Evolutionary conservation across 2,113 vertebrate genomes (phyloP).

Genomic region (Dasyornis broadbenti): DNA sequence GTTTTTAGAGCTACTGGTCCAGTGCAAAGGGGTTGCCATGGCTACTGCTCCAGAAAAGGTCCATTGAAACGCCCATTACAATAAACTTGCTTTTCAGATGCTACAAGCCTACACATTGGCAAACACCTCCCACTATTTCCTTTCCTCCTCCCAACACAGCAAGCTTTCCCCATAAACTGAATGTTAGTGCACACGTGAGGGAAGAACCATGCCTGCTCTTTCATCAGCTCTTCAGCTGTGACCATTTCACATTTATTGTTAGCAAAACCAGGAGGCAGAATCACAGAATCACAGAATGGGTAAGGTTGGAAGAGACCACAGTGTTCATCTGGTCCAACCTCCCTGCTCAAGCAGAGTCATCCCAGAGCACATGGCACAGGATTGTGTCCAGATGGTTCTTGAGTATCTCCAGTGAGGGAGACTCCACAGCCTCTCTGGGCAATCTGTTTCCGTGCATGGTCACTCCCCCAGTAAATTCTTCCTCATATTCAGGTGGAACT

Average conservation of each 20-base stretch:
- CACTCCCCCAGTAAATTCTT: not conserved
- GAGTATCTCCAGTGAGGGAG: no score
- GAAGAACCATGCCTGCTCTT: not conserved
- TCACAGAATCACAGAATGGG: not conserved
- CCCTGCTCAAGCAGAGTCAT: not conserved
- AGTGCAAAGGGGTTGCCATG: not conserved
- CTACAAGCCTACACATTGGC: not conserved
- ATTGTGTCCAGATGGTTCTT: fast-evolving
- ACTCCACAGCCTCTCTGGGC: fast-evolving
- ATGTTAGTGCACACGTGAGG: fast-evolving
- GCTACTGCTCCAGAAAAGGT: not conserved
- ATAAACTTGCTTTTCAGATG: not conserved
- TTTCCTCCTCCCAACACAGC: not conserved
- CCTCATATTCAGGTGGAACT: not conserved
- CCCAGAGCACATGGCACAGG: not conserved
- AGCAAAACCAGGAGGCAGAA: not conserved
- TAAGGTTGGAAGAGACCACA: not conserved
- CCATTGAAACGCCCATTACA: not conserved
- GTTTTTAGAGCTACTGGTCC: not conserved
- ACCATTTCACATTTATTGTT: not conserved
- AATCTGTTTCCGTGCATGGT: fast-evolving
- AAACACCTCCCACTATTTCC: not conserved
- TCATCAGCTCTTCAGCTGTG: not conserved
- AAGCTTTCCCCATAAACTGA: not conserved
- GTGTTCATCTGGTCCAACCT: not conserved